A percentile compares a stretch with the other conserved stretches of the same genome.
These are phyloP conservation scores for Bathynomus jamesi DNA, from an alignment of 1,140 invertebrate species.

Conservation along the genomic window DNA sequence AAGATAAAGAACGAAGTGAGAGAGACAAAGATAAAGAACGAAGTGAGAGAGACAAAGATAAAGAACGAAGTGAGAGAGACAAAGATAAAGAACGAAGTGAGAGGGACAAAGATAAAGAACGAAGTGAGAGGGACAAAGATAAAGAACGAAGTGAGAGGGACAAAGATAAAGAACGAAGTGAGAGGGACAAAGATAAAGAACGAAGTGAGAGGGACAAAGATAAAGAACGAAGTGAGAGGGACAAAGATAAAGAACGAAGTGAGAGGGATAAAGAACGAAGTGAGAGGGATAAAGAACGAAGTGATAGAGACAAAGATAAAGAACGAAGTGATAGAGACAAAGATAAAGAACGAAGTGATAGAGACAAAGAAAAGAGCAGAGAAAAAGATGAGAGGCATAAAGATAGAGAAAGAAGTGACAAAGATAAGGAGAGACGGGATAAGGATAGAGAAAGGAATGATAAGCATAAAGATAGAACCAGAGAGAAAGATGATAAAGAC, in stretches of 20 bases:
- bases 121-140: conserved; percentile 21
- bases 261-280: conserved; percentile 40
- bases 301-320: conserved; percentile 44
- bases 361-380: conserved; percentile 32
- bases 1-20: conserved; percentile 13
- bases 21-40: conserved; percentile 42
- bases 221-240: conserved; percentile 27
- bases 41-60: conserved; percentile 41
- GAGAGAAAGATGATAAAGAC: conserved; percentile 38
- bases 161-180: conserved; percentile 42
- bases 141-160: conserved; percentile 37
- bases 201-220: conserved; percentile 16
- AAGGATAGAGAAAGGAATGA: too few relatives aligned
- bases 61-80: conserved; percentile 26
- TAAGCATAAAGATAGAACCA: conserved; percentile 38
- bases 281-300: conserved; percentile 38
- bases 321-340: too few relatives aligned
- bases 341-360: too few relatives aligned
- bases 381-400: conserved; percentile 36
- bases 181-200: conserved; percentile 39
- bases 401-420: too few relatives aligned
- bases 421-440: conserved; percentile 43
- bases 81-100: neutral
- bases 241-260: conserved; percentile 42
- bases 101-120: conserved; percentile 43